Percentiles rank a stretch among this genome's conserved stretches.
phyloP scores from a whole-genome alignment of 2,113 vertebrate genomes.

The Psilopsiagon aymara region DNA sequence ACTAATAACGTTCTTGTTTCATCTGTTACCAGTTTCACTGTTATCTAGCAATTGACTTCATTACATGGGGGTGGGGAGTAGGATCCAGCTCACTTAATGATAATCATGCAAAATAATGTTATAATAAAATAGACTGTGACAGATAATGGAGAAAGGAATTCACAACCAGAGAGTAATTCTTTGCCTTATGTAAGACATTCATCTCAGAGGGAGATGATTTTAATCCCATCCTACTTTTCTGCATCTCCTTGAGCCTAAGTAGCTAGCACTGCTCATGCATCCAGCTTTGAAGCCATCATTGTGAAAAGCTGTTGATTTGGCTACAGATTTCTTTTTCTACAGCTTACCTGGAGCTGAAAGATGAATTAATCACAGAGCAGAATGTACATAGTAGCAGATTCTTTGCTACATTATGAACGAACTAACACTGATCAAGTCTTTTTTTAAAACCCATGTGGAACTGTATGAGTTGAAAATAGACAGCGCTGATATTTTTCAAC shows the following conservation, averaged over 20 bases:
- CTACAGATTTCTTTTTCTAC: conserved; percentile 34
- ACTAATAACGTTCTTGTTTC: background rate
- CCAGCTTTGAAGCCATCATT: background rate
- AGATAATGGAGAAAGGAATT: background rate
- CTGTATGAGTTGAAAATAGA: background rate
- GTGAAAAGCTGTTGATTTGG: background rate
- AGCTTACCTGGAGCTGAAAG: conserved; percentile 17
- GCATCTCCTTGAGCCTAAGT: background rate
- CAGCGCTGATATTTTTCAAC: background rate
- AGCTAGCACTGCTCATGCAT: background rate
- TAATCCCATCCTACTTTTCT: background rate
- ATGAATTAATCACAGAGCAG: background rate
- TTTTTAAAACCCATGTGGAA: background rate
- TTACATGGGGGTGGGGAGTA: background rate
- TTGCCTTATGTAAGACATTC: background rate
- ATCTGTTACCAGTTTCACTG: background rate
- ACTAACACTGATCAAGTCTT: background rate
- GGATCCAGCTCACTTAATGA: background rate
- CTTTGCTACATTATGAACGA: background rate
- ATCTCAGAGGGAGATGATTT: background rate
- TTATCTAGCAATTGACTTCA: background rate
- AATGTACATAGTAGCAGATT: background rate
- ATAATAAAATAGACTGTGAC: background rate
- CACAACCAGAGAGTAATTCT: background rate
- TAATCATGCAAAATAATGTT: background rate